These are phyloP conservation scores for Platorchestia sp. DNA, from an alignment of 1,140 invertebrate species.

Conservation along the genomic window DNA sequence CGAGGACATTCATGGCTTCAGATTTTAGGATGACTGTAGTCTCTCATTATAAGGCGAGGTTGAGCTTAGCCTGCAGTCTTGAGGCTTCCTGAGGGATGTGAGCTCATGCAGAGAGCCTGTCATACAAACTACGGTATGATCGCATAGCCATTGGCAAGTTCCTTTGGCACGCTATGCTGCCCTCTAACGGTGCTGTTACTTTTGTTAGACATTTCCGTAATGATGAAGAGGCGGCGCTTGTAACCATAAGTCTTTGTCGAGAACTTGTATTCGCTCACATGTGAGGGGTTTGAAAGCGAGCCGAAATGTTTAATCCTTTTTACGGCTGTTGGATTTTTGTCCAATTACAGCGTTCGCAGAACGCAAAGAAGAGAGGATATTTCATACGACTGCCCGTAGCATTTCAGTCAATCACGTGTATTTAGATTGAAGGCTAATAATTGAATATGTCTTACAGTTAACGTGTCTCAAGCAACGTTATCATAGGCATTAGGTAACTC, in stretches of 20 bases:
- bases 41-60: neutral
- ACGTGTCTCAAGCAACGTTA: neutral
- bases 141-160: neutral
- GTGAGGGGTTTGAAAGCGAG: neutral
- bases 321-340: neutral
- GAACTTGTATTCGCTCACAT: neutral
- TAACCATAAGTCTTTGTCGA: neutral
- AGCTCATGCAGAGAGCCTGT: conserved; percentile 16
- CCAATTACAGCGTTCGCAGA: neutral
- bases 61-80: neutral
- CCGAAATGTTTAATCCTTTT: neutral
- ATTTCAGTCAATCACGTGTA: neutral
- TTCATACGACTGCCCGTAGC: neutral
- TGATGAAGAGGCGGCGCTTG: neutral
- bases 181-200: conserved; percentile 4
- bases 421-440: neutral
- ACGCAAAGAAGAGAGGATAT: neutral
- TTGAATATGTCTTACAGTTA: neutral
- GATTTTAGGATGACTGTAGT: neutral
- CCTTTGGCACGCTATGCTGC: conserved; percentile 17
- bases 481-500: neutral
- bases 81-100: neutral
- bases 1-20: neutral
- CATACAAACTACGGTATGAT: neutral
- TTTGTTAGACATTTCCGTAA: neutral